Evolutionary conservation across 2,113 vertebrate species (phyloP).

Genomic region (Callospermophilus lateralis): DNA sequence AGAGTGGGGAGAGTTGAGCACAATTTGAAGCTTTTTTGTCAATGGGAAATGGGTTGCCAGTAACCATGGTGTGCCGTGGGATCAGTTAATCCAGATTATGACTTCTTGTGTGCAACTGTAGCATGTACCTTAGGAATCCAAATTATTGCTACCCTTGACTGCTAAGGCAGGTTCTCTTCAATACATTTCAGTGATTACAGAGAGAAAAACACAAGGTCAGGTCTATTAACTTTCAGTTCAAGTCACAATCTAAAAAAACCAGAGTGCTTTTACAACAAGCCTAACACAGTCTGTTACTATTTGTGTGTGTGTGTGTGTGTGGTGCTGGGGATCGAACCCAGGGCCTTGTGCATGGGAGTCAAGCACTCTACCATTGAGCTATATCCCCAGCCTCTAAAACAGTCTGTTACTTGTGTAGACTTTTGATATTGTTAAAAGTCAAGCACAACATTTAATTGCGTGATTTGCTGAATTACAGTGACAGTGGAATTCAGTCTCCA

Average conservation of each 20-base stretch:
- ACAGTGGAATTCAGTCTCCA: conserved; percentile 10
- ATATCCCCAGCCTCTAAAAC: not conserved
- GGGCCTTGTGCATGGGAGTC: no score
- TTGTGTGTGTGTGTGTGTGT: no score
- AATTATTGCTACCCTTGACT: not conserved
- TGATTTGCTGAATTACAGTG: conserved; percentile 18
- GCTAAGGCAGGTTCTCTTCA: not conserved
- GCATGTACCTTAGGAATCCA: not conserved
- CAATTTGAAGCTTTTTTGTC: not conserved
- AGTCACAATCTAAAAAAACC: conserved; percentile 31
- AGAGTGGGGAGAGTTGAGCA: conserved; percentile 77
- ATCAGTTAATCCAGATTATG: not conserved
- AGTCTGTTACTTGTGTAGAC: not conserved
- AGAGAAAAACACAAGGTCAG: conserved; percentile 17
- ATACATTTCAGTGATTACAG: not conserved
- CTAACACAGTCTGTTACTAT: not conserved
- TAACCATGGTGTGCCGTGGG: no score
- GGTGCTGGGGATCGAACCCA: no score
- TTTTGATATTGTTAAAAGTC: not conserved
- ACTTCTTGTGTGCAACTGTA: not conserved
- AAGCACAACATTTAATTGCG: conserved; percentile 25
- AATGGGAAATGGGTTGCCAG: not conserved
- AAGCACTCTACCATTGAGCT: no score
- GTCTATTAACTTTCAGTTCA: not conserved
- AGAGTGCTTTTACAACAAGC: not conserved